These are phyloP conservation scores for Cancer borealis DNA, from an alignment of 2,888 invertebrate species.

Conservation along the genomic window DNA sequence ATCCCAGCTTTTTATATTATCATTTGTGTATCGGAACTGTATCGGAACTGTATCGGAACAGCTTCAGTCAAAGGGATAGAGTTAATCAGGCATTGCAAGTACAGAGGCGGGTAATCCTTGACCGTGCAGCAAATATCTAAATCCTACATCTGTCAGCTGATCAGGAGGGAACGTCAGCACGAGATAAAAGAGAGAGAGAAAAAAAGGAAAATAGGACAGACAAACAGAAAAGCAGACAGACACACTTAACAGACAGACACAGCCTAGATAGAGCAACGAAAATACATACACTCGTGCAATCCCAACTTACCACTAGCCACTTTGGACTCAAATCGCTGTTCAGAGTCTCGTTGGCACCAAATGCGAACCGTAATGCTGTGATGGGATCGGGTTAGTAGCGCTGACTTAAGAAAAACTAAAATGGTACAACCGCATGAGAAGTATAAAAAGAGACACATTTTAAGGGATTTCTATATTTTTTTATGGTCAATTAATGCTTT, in stretches of 20 bases:
- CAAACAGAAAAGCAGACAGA: no score
- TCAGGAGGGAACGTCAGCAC: not conserved
- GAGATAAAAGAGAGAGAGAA: not conserved
- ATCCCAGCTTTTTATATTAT: not conserved
- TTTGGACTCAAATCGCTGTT: not conserved
- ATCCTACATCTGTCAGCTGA: not conserved
- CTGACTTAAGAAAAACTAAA: not conserved
- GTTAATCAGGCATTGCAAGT: conserved; percentile 10
- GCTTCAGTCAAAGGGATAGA: not conserved
- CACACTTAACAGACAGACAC: no score
- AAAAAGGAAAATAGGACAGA: not conserved
- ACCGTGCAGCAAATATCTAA: not conserved
- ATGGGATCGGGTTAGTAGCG: not conserved
- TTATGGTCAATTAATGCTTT: no score
- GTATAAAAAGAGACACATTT: no score
- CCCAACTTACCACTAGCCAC: not conserved
- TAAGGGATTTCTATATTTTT: no score
- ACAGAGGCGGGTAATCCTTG: not conserved
- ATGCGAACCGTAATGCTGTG: not conserved
- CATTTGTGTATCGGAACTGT: not conserved
- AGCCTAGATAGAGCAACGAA: not conserved
- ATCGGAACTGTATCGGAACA: not conserved
- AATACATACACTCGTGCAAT: not conserved
- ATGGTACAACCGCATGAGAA: no score
- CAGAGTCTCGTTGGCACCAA: not conserved